A percentile compares a stretch with the other conserved stretches of the same genome.
These are phyloP conservation scores for Sceliomorpha sp. DNA, from an alignment of 2,888 invertebrate species.

Conservation along the genomic window DNA sequence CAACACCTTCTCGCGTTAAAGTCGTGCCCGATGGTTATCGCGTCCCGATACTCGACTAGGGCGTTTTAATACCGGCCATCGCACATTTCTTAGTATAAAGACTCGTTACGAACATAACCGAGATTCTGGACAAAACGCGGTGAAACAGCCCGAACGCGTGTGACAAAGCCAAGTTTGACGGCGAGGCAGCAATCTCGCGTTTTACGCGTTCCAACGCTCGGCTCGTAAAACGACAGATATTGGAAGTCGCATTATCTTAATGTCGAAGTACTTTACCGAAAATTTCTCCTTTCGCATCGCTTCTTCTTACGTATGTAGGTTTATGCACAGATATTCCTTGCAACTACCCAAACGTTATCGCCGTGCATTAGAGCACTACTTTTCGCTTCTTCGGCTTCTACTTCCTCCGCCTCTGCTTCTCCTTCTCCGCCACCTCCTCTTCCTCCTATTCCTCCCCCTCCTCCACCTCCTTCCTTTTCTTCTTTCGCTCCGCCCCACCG, in stretches of 20 bases:
- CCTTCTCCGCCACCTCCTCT: no score
- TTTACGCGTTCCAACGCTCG: constrained; percentile 44
- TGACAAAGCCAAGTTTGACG: constrained; percentile 32
- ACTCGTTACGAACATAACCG: no score
- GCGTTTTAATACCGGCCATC: no score
- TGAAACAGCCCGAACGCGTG: no score
- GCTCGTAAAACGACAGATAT: constrained; percentile 20
- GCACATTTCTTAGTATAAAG: no score
- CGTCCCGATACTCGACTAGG: no score
- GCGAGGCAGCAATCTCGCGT: constrained; percentile 39
- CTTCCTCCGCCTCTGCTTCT: not conserved
- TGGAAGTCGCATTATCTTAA: constrained; percentile 21
- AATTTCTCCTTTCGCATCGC: constrained; percentile 9
- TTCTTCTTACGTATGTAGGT: constrained; percentile 4
- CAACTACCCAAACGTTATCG: constrained; percentile 13
- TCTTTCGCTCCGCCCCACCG: no score
- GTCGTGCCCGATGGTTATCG: no score
- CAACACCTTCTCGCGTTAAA: no score
- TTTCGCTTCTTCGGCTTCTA: constrained; percentile 7
- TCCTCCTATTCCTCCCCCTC: no score
- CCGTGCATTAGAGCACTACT: constrained; percentile 12
- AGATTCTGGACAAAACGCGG: no score
- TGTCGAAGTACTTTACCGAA: constrained; percentile 5
- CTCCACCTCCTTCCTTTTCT: no score
- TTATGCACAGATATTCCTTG: constrained; percentile 8